phyloP scores from a whole-genome alignment of 2,888 invertebrate species.

The Calameuta idolon region DNA sequence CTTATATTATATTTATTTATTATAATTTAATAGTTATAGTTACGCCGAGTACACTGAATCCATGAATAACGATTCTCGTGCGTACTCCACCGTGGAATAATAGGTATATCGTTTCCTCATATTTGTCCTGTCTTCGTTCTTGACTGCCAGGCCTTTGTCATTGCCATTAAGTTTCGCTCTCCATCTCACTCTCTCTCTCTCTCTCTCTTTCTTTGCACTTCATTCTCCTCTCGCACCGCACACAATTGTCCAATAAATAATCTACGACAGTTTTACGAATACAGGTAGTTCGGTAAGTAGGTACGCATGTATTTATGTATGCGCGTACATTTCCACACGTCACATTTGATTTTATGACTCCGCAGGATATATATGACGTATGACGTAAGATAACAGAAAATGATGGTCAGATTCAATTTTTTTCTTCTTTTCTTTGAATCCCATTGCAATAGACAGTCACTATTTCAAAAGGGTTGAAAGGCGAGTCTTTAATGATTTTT shows the following conservation, averaged over 20 bases:
- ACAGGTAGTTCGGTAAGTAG: constrained; percentile 29
- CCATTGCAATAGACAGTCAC: neutral
- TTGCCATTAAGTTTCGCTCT: neutral
- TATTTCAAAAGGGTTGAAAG: neutral
- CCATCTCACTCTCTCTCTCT: constrained; percentile 26
- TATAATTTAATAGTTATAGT: constrained; percentile 53
- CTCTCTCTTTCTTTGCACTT: constrained; percentile 9
- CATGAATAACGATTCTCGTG: neutral
- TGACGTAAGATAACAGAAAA: neutral
- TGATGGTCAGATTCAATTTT: neutral
- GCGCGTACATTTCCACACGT: neutral
- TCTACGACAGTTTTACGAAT: constrained; percentile 34
- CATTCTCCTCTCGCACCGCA: constrained; percentile 12
- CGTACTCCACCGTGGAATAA: neutral
- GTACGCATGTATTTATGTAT: neutral
- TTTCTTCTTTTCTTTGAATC: neutral
- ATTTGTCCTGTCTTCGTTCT: neutral
- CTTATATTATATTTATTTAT: constrained; percentile 43
- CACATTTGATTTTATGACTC: neutral
- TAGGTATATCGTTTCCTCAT: neutral
- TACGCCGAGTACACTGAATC: constrained; percentile 49
- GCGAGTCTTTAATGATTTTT: neutral
- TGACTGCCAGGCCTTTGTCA: neutral
- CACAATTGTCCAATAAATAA: constrained; percentile 37
- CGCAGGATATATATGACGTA: neutral